Conservation (phyloP, 2,113 vertebrate genomes). For the Archilochus colubris region DNA sequence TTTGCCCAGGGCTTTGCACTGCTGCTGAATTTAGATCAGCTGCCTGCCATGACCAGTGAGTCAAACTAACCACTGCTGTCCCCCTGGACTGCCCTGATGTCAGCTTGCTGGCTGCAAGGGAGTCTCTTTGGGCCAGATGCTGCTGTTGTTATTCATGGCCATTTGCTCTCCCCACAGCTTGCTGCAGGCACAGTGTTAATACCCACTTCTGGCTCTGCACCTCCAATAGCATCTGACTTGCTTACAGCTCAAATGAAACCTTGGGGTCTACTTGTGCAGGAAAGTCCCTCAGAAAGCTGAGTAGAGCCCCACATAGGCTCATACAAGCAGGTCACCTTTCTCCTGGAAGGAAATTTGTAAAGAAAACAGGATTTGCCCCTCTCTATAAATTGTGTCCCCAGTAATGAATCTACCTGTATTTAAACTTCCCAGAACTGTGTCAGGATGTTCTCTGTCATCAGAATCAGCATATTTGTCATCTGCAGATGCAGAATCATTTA, state of each 20-base stretch:
- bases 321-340: neutral
- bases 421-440: no score
- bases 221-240: neutral
- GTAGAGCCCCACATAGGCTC: fast-evolving
- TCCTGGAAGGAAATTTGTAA: neutral
- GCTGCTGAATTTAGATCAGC: neutral
- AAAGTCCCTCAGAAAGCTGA: neutral
- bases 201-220: neutral
- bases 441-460: neutral
- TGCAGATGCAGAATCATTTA: neutral
- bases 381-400: neutral
- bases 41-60: neutral
- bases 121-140: neutral
- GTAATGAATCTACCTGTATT: neutral
- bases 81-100: neutral
- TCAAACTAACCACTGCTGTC: neutral
- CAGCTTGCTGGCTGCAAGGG: neutral
- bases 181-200: neutral
- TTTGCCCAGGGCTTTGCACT: neutral
- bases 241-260: neutral
- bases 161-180: neutral
- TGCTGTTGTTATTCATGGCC: neutral
- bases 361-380: neutral
- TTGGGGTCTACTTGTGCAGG: neutral
- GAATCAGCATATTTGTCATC: neutral